Percentiles rank a stretch among this genome's conserved stretches.
Evolutionary conservation across 2,113 vertebrate genomes (phyloP).

Genomic region (Phocoena sinus): DNA sequence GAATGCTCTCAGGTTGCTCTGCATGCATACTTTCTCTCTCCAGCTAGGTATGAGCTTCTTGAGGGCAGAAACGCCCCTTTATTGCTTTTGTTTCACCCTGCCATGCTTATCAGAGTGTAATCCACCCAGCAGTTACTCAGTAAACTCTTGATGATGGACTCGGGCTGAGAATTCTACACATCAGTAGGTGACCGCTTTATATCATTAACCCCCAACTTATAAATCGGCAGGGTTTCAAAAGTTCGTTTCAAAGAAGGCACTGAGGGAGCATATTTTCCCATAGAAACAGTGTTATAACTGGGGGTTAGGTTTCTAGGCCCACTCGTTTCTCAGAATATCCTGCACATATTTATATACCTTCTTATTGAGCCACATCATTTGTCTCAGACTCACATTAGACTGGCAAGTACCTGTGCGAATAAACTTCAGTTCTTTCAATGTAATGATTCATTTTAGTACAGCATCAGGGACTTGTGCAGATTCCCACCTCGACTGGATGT

Average conservation of each 20-base stretch:
- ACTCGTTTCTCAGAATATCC: conserved; percentile 20
- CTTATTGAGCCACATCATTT: background rate
- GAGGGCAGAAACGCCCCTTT: conserved; percentile 8
- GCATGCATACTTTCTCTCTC: background rate
- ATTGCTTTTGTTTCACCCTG: conserved; percentile 37
- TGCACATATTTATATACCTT: background rate
- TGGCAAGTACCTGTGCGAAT: too few relatives aligned
- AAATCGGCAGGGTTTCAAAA: conserved; percentile 36
- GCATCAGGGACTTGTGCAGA: background rate
- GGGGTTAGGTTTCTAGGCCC: conserved; percentile 9
- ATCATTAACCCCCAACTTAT: conserved; percentile 24
- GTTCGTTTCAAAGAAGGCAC: conserved; percentile 32
- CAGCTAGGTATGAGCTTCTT: background rate
- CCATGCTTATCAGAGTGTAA: conserved; percentile 27
- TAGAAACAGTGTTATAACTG: background rate
- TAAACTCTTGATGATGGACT: background rate
- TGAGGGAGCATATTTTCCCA: conserved; percentile 28
- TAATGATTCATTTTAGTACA: background rate
- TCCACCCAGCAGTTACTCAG: conserved; percentile 19
- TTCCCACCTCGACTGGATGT: background rate
- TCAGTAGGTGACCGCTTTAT: conserved; percentile 47
- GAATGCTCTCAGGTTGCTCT: background rate
- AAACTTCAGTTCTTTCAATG: background rate
- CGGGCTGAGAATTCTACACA: conserved; percentile 33
- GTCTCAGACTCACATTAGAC: background rate